Conservation (phyloP, 2,888 invertebrate species). For the Bibio marci region DNA sequence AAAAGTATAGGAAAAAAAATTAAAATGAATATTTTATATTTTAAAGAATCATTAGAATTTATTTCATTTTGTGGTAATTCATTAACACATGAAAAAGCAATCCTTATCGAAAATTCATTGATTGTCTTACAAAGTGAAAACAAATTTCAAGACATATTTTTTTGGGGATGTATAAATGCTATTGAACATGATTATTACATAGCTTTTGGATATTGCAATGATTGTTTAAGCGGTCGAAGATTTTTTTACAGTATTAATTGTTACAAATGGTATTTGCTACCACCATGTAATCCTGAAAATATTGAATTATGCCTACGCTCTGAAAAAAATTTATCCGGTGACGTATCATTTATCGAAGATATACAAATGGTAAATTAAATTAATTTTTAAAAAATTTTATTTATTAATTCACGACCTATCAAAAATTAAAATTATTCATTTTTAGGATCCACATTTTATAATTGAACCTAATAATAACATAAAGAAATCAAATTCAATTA, state of each 20-base stretch:
- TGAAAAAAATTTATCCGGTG: conserved; percentile 20
- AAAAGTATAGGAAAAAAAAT: too few relatives aligned
- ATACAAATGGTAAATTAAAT: conserved; percentile 19
- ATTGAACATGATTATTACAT: conserved; percentile 64
- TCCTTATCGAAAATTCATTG: conserved; percentile 58
- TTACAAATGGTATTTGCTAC: conserved; percentile 47
- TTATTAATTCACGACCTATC: too few relatives aligned
- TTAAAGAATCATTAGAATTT: conserved; percentile 24
- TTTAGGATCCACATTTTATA: conserved; percentile 29
- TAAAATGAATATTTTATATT: conserved; percentile 24
- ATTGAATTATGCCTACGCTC: conserved; percentile 22
- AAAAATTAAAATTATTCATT: too few relatives aligned
- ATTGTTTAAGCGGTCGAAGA: conserved; percentile 51
- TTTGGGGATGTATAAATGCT: conserved; percentile 75
- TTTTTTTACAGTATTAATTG: conserved; percentile 65
- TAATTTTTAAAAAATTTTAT: too few relatives aligned
- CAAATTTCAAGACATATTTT: conserved; percentile 62
- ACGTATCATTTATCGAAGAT: conserved; percentile 18
- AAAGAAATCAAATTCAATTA: conserved; percentile 27
- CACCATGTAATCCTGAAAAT: conserved; percentile 25
- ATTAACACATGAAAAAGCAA: conserved; percentile 53
- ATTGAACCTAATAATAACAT: conserved; percentile 30
- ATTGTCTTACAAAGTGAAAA: conserved; percentile 67
- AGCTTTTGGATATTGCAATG: conserved; percentile 58
- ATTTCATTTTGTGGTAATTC: conserved; percentile 42